A percentile compares a stretch with the other conserved stretches of the same genome.
Conservation (phyloP, 2,888 invertebrate genomes). For the Leucophenga montana region DNA sequence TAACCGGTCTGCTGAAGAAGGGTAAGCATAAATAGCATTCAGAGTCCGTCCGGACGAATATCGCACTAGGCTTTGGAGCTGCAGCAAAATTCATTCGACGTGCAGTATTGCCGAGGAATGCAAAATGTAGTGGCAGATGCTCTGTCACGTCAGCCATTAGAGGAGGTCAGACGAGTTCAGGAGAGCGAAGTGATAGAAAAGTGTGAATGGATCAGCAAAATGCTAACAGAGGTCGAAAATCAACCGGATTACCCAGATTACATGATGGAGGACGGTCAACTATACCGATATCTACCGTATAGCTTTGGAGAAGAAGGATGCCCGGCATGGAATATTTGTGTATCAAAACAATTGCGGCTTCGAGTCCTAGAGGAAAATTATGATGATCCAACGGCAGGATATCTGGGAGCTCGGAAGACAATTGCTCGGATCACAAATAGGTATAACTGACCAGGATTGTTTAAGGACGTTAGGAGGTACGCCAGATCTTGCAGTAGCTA, state of each 20-base stretch:
- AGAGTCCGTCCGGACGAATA: conserved; percentile 35
- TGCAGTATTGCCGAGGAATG: conserved; percentile 29
- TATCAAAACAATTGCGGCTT: neutral
- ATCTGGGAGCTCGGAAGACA: conserved; percentile 38
- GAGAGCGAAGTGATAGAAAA: no score
- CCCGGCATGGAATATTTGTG: conserved; percentile 34
- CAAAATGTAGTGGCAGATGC: conserved; percentile 34
- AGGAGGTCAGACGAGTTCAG: no score
- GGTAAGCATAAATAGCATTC: conserved; percentile 32
- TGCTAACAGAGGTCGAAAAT: neutral
- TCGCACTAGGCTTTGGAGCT: conserved; percentile 39
- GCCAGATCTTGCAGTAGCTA: neutral
- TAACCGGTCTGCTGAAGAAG: no score
- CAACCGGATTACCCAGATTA: conserved; percentile 24
- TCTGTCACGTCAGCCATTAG: conserved; percentile 25
- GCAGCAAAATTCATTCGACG: conserved; percentile 33
- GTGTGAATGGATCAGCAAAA: neutral
- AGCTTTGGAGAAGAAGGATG: neutral
- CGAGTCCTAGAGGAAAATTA: conserved; percentile 32
- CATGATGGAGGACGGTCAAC: neutral
- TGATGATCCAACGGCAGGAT: conserved; percentile 31
- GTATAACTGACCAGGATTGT: conserved; percentile 39
- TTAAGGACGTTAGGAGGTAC: conserved; percentile 21
- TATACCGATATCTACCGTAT: conserved; percentile 26
- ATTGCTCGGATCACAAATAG: conserved; percentile 21